Evolutionary conservation across 2,113 vertebrate species (phyloP).

Genomic region (Sarotherodon lohbergeri): DNA sequence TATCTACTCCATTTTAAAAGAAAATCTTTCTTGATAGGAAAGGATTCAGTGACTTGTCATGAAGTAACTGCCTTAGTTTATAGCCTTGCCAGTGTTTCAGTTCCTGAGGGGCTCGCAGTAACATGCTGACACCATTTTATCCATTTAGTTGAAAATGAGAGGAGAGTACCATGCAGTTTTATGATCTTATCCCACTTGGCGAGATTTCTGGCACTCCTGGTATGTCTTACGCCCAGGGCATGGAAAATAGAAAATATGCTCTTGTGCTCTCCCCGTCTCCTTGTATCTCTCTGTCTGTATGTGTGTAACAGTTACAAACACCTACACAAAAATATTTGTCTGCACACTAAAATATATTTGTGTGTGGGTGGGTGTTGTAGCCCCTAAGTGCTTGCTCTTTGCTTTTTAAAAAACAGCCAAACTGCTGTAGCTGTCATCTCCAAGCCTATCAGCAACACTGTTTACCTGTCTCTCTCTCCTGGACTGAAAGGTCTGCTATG

Average conservation of each 20-base stretch:
- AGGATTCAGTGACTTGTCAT: constrained; percentile 37
- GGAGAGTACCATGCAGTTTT: constrained; percentile 70
- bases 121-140: constrained; percentile 70
- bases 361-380: constrained; percentile 42
- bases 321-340: constrained; percentile 40
- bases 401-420: background rate
- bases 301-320: constrained; percentile 19
- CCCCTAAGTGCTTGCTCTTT: constrained; percentile 5
- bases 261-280: background rate
- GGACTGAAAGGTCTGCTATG: background rate
- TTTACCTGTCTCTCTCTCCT: background rate
- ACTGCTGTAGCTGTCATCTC: constrained; percentile 15
- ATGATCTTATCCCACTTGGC: constrained; percentile 72
- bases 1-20: constrained; percentile 19
- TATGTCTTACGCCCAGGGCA: constrained; percentile 62
- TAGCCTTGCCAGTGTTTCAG: constrained; percentile 52
- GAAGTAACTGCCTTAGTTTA: constrained; percentile 53
- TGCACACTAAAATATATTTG: constrained; percentile 37
- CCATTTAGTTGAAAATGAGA: constrained; percentile 72
- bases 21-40: constrained; percentile 26
- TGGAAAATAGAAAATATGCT: constrained; percentile 53
- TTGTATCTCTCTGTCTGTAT: background rate
- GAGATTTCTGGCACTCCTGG: constrained; percentile 62
- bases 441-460: background rate
- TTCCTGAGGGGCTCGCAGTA: constrained; percentile 59